These are phyloP conservation scores for Callipepla californica DNA, from an alignment of 2,113 vertebrate species.

Conservation along the genomic window DNA sequence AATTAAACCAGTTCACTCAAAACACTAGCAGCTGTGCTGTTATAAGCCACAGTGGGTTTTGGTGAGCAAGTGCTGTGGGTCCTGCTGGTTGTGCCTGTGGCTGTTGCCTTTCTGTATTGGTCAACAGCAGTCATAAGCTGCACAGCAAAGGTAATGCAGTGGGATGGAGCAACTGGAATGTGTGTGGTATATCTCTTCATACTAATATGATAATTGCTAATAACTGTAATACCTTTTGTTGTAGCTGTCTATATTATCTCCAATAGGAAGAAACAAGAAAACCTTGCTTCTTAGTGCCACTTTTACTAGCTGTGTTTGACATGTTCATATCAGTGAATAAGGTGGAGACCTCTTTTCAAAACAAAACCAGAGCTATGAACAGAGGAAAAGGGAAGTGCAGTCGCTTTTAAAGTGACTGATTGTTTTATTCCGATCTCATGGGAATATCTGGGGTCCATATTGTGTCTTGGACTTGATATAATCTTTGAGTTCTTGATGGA, in stretches of 20 bases:
- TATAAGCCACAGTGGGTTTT: background rate
- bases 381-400: background rate
- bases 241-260: background rate
- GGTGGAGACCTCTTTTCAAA: background rate
- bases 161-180: background rate
- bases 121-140: background rate
- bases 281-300: background rate
- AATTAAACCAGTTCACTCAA: background rate
- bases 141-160: background rate
- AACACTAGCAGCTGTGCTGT: rapidly evolving
- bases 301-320: background rate
- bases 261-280: background rate
- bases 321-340: background rate
- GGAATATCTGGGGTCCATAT: background rate
- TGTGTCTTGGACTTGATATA: background rate
- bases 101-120: background rate
- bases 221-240: background rate
- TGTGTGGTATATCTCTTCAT: background rate
- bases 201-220: background rate
- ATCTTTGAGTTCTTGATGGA: background rate
- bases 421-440: background rate
- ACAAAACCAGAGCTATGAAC: background rate
- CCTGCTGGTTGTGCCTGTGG: rapidly evolving
- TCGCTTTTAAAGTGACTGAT: background rate
- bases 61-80: background rate